Conservation (phyloP, 2,888 invertebrate genomes). For the Melieria crassipennis region DNA sequence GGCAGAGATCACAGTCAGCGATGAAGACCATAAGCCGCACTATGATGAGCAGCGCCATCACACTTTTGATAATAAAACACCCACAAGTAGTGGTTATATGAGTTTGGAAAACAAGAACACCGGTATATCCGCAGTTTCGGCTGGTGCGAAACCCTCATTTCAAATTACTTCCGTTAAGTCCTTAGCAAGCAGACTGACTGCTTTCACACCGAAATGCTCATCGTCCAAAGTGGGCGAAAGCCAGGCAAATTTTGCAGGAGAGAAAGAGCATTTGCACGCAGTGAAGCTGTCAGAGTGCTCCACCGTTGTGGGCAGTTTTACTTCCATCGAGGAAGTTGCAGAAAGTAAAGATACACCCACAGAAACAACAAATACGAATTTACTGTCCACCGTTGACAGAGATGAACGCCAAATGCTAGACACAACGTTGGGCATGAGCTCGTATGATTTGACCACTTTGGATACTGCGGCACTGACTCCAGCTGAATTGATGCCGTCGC, state of each 20-base stretch:
- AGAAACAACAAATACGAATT: too few relatives aligned
- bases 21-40: not conserved
- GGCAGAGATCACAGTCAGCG: not conserved
- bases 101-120: conserved; percentile 39
- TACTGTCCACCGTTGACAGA: too few relatives aligned
- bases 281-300: conserved; percentile 55
- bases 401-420: conserved; percentile 44
- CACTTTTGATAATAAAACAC: not conserved
- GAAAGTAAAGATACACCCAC: conserved; percentile 19
- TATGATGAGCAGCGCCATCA: not conserved
- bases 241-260: conserved; percentile 40
- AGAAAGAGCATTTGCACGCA: conserved; percentile 22
- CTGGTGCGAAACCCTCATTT: conserved; percentile 36
- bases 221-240: conserved; percentile 56
- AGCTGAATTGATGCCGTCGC: conserved; percentile 11
- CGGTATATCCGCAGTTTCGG: conserved; percentile 22
- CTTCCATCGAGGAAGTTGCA: conserved; percentile 43
- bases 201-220: conserved; percentile 54
- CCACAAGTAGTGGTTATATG: conserved; percentile 10
- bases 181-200: conserved; percentile 42
- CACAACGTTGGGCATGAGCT: conserved; percentile 59
- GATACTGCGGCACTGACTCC: conserved; percentile 28
- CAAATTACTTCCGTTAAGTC: conserved; percentile 31
- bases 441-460: conserved; percentile 51
- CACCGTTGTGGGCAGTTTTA: conserved; percentile 51